Base-by-base conservation (phyloP, 2,888 invertebrate genomes). In the Drosophila glabriapex region DNA sequence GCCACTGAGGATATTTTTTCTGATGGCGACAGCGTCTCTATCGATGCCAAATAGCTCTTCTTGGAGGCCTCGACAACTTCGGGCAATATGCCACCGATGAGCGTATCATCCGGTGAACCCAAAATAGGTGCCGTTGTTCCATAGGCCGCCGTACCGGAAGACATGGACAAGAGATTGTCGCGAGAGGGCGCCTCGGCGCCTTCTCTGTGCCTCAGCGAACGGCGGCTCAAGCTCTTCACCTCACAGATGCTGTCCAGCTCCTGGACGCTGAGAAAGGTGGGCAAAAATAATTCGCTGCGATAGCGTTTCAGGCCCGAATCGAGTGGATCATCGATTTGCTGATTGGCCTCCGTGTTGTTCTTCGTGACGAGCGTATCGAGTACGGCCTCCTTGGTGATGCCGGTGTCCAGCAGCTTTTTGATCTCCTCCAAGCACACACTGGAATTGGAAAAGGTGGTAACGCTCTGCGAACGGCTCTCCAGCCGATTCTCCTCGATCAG, bases 401-500 rank as follows among this genome's bases (percentile, higher is more conserved):
- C 96, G 72, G 95, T 96, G 91, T 96, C 96, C 86, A 97, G 94
- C 66, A 97, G 93, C 60, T 94, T 94, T 85, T 96, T 95, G 14
- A 97, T 94, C 94, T 95, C 90, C 62, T 93, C 93, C 71, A 93
- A 82, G 53, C 93, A 93, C 10, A 93, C 92, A 71, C 93, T 93
- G 7, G 93, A 93, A 68, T 93, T 93, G 6, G 93, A 93, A 68
- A 93, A 93, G 6, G 93, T 93, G 53, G 93, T 93, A 1, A 93
- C 93, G 78, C 93, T 93, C 76, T 93, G 93, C 12, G 93, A 93
- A n/a, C 93, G 92, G 66, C 92, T 93, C 82, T 93, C 93, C 56
- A 93, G 70, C 0, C 93, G 93, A 80, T 93, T 93, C 88, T 94
- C 86, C 87, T 94, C 80, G 78, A 93, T 85, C 55, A 92, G 73